Percentiles rank a stretch among this genome's conserved stretches.
phyloP scores from a whole-genome alignment of 2,888 invertebrate genomes.

The Diaprepes abbreviatus region DNA sequence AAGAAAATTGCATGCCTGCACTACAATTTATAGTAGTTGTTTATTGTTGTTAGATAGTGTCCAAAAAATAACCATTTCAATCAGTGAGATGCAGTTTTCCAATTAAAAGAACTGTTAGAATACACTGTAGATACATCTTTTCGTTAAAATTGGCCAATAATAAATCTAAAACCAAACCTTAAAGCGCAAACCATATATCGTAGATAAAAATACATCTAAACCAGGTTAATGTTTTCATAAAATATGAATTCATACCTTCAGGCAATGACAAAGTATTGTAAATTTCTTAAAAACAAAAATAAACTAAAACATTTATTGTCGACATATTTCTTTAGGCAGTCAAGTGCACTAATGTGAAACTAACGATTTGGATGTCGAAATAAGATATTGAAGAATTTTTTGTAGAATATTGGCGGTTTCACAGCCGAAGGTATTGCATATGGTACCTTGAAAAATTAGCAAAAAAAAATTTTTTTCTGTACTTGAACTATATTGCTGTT shows the following conservation, averaged over 20 bases:
- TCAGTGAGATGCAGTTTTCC: too few relatives aligned
- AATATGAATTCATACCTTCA: slow-evolving; percentile 4
- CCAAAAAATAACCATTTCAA: too few relatives aligned
- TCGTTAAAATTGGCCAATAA: too few relatives aligned
- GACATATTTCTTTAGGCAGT: slow-evolving; percentile 20
- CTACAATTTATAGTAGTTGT: too few relatives aligned
- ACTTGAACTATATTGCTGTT: too few relatives aligned
- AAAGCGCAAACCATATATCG: neutral
- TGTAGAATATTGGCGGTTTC: neutral
- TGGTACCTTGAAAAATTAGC: too few relatives aligned
- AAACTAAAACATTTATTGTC: slow-evolving; percentile 3
- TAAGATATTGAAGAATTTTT: neutral
- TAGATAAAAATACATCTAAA: neutral
- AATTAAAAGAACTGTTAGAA: too few relatives aligned
- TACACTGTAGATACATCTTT: too few relatives aligned
- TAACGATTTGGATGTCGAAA: slow-evolving; percentile 16
- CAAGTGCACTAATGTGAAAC: slow-evolving; percentile 20
- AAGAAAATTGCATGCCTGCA: too few relatives aligned
- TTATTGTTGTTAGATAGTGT: too few relatives aligned
- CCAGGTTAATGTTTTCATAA: slow-evolving; percentile 5
- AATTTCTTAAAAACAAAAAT: slow-evolving; percentile 4
- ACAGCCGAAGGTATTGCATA: too few relatives aligned
- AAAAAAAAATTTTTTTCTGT: too few relatives aligned
- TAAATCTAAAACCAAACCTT: neutral
- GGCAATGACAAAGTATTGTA: neutral